Evolutionary conservation across 2,113 vertebrate genomes (phyloP).

Genomic region (Microcebus ravelobensis): DNA sequence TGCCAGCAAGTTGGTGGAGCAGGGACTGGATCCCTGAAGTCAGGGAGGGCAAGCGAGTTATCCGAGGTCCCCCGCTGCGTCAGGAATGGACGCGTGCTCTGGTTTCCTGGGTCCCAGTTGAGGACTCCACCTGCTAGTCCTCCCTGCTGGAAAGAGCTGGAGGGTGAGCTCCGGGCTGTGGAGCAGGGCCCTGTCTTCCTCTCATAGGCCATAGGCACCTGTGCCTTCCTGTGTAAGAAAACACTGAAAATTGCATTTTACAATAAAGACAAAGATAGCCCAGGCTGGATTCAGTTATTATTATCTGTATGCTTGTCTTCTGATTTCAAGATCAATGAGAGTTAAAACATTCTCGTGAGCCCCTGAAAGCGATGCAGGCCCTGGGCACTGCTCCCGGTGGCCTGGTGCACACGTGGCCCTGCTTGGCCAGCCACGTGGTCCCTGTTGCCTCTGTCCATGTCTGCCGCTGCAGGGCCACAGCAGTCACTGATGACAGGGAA

Average conservation of each 20-base stretch:
- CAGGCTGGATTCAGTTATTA: background rate
- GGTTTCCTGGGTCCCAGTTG: accelerated
- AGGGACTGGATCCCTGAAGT: background rate
- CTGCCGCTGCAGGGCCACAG: accelerated
- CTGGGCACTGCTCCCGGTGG: accelerated
- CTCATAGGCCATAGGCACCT: accelerated
- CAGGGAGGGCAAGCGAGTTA: background rate
- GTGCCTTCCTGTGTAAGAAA: background rate
- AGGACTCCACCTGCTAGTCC: accelerated
- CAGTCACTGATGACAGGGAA: accelerated
- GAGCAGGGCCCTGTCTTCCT: accelerated
- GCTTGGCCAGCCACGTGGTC: accelerated
- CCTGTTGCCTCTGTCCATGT: accelerated
- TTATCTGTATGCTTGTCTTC: background rate
- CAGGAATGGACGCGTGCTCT: accelerated
- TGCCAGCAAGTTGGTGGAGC: background rate
- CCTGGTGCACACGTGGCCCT: accelerated
- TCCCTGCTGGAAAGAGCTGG: background rate
- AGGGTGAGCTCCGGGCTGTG: background rate
- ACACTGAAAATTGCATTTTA: background rate
- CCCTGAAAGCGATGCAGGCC: accelerated
- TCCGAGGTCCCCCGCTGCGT: accelerated
- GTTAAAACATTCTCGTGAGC: accelerated
- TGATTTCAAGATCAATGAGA: background rate
- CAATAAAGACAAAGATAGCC: background rate